Percentiles rank a stretch among this genome's conserved stretches.
Conservation (phyloP, 2,888 invertebrate genomes). For the Archaeoteleia sp. region DNA sequence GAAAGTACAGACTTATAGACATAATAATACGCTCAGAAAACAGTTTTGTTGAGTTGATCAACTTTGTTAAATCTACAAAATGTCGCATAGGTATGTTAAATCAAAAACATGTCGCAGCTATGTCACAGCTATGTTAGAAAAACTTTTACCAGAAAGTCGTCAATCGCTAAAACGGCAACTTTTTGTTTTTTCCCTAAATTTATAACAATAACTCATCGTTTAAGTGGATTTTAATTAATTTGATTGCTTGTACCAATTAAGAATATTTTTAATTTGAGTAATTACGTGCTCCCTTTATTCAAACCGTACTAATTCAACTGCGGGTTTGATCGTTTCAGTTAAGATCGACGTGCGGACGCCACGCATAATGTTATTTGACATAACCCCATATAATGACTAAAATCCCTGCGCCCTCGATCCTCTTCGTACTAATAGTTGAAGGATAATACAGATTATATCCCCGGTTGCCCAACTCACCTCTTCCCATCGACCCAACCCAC, state of each 20-base stretch:
- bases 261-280: conserved; percentile 23
- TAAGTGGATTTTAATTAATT: background rate
- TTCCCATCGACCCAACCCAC: conserved; percentile 53
- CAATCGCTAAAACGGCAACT: no score
- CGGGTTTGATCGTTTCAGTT: conserved; percentile 47
- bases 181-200: no score
- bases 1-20: no score
- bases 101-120: no score
- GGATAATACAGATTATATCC: conserved; percentile 73
- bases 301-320: conserved; percentile 16
- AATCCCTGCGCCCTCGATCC: conserved; percentile 68
- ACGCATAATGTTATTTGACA: conserved; percentile 66
- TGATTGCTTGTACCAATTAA: conserved; percentile 1
- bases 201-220: no score
- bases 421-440: conserved; percentile 71
- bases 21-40: no score
- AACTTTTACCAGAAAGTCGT: no score
- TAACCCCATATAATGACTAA: conserved; percentile 67
- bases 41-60: no score
- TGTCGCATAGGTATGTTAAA: no score
- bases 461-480: conserved; percentile 53
- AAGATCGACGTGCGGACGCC: conserved; percentile 56
- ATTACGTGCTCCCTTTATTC: conserved; percentile 39
- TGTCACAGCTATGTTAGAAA: no score
- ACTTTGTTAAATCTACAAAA: no score